Conservation (phyloP, 2,113 vertebrate genomes). For the Vombatus ursinus region DNA sequence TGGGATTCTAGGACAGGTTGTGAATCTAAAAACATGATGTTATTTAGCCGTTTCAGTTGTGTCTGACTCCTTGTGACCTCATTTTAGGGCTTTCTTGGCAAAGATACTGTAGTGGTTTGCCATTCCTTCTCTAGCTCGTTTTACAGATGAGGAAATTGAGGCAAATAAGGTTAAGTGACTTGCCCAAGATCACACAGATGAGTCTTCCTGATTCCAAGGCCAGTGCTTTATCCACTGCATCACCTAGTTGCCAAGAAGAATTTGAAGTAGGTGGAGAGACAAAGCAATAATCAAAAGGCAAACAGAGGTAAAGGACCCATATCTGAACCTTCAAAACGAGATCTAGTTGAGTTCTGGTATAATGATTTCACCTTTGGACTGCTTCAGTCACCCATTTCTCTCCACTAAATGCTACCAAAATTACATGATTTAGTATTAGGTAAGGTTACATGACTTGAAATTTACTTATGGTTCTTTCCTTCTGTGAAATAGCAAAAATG, state of each 20-base stretch:
- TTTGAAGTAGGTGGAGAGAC: not conserved
- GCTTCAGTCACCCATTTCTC: conserved; percentile 15
- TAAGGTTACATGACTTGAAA: conserved; percentile 31
- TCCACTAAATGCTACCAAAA: conserved; percentile 33
- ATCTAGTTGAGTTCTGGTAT: not conserved
- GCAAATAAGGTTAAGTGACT: too few species aligned
- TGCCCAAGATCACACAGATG: too few species aligned
- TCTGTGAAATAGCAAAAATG: conserved; percentile 74
- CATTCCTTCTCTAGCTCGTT: too few species aligned
- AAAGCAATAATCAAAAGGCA: not conserved
- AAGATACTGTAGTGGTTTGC: too few species aligned
- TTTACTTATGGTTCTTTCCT: conserved; percentile 75
- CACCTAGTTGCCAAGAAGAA: not conserved
- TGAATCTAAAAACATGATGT: not conserved
- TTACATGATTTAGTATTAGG: conserved; percentile 55
- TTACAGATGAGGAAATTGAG: too few species aligned
- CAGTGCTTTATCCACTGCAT: not conserved
- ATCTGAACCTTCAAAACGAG: not conserved
- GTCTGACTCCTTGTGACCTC: too few species aligned
- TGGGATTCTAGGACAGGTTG: not conserved
- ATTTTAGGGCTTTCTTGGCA: too few species aligned
- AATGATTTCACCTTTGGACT: not conserved
- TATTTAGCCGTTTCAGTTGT: too few species aligned
- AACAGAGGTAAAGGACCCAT: not conserved
- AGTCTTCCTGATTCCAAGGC: not conserved